Base-by-base conservation (phyloP, 1,140 invertebrate species). In the Venustaconcha ellipsiformis region DNA sequence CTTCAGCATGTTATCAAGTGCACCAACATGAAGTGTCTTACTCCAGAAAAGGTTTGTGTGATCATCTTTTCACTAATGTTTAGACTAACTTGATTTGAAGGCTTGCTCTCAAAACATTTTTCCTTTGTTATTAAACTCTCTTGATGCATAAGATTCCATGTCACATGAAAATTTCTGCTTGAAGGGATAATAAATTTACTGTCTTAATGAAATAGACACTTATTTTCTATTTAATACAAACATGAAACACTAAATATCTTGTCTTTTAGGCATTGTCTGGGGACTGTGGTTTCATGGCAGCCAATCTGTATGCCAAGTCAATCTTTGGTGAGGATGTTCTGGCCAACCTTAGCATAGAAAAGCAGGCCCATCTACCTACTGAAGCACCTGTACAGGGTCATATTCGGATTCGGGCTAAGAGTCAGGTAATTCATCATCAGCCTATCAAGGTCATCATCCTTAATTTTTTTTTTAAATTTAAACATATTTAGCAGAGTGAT, bases 281-380 rank as follows among this genome's bases (percentile, higher is more conserved):
- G 1, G 96, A 99, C 84, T 99, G 98, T 90, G 97, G 97, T 18
- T 99, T 99, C 90, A 97, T 99, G 95, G 98, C 98, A 58, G 99
- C 98, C 57, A 99, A 99, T 88, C 94, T 99, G 92, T 99, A 99
- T 91, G 98, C 98, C 58, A 94, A 97, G 68, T 99, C 97, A 4
- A 99, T 99, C 86, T 99, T 99, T 91, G 99, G 99, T 5, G 98
- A 99, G 91, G 97, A 99, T 91, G 98, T 98, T 4, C 91, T 99
- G 74, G 98, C 98, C 66, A 99, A 99, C 93, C 93, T 99, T 80
- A 98, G 96, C 85, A 97, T 99, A 83, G 99, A 99, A 90, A 98
- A 98, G 84, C 95, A 97, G 17, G 92, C 96, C 57, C 94, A 96
- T 86, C 95, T 96, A 86, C 93, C 95, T 14, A 73, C 72, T 11